Percentiles rank a stretch among this genome's conserved stretches.
These are phyloP conservation scores for Coenobita brevimanus DNA, from an alignment of 1,140 invertebrate species.

Conservation along the genomic window DNA sequence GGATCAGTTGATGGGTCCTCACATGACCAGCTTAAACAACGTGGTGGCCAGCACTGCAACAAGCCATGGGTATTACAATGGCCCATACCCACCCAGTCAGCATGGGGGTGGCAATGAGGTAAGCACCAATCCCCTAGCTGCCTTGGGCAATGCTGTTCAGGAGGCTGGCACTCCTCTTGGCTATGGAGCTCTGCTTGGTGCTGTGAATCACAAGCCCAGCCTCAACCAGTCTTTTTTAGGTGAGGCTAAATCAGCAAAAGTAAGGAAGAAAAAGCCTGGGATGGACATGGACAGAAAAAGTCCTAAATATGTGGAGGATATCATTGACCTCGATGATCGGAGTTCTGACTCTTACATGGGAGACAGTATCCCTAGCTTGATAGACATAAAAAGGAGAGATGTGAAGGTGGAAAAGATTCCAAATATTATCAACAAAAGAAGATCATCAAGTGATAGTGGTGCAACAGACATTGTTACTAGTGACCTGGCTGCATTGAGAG, in stretches of 20 bases:
- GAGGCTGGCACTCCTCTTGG: conserved; percentile 55
- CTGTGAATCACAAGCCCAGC: conserved; percentile 49
- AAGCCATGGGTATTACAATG: conserved; percentile 48
- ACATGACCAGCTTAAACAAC: conserved; percentile 63
- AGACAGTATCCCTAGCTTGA: conserved; percentile 31
- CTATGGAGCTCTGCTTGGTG: conserved; percentile 57
- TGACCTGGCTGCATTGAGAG: conserved; percentile 65
- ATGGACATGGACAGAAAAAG: conserved; percentile 63
- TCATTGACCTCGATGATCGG: conserved; percentile 65
- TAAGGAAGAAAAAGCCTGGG: conserved; percentile 66
- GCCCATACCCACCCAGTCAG: conserved; percentile 41
- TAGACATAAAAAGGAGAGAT: conserved; percentile 57
- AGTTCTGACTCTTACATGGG: conserved; percentile 48
- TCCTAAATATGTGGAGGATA: conserved; percentile 59
- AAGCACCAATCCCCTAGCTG: conserved; percentile 46
- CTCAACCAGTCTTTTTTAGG: conserved; percentile 69
- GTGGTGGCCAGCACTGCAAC: conserved; percentile 47
- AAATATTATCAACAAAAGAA: conserved; percentile 62
- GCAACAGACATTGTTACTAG: conserved; percentile 61
- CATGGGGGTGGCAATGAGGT: conserved; percentile 10
- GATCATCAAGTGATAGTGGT: conserved; percentile 63
- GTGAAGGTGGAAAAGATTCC: conserved; percentile 64
- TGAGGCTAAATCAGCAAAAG: conserved; percentile 68
- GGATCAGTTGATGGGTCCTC: conserved; percentile 61
- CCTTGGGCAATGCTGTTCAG: conserved; percentile 57